A percentile compares a stretch with the other conserved stretches of the same genome.
phyloP scores from a whole-genome alignment of 2,113 vertebrate genomes.

The Amphiprion ocellaris region DNA sequence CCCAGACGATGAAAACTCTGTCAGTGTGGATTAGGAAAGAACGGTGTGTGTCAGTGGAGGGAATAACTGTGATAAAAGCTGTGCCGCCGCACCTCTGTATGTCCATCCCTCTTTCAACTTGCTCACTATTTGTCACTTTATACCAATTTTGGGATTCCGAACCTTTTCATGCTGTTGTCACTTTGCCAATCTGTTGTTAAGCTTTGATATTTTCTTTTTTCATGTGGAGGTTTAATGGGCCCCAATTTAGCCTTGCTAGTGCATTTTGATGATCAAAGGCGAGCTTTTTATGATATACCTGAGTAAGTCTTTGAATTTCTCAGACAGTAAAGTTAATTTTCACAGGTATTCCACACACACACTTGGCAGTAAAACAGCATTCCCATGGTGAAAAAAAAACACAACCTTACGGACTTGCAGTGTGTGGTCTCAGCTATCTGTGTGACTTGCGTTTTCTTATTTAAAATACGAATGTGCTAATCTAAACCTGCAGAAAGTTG shows the following conservation, averaged over 20 bases:
- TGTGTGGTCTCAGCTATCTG: constrained; percentile 40
- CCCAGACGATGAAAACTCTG: constrained; percentile 80
- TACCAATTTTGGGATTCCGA: constrained; percentile 74
- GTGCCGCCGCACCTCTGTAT: constrained; percentile 60
- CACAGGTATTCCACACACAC: constrained; percentile 17
- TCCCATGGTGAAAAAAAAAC: constrained; percentile 6
- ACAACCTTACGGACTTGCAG: constrained; percentile 10
- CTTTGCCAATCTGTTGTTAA: constrained; percentile 54
- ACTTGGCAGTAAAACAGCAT: constrained; percentile 35
- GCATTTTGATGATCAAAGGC: constrained; percentile 58
- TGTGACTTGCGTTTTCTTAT: constrained; percentile 24
- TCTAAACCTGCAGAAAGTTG: not conserved
- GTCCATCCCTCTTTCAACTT: constrained; percentile 65
- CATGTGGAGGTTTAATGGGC: constrained; percentile 46
- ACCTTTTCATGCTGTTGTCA: constrained; percentile 63
- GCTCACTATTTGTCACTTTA: constrained; percentile 70
- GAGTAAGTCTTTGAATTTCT: constrained; percentile 28
- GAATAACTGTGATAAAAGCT: constrained; percentile 68
- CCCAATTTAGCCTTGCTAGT: constrained; percentile 31
- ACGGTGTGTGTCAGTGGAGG: constrained; percentile 49
- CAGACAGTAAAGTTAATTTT: constrained; percentile 22
- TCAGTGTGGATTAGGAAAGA: constrained; percentile 82
- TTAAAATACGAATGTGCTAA: not conserved
- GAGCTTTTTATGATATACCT: constrained; percentile 31
- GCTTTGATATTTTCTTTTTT: constrained; percentile 36